A percentile compares a stretch with the other conserved stretches of the same genome.
These are phyloP conservation scores for Bungarus multicinctus DNA, from an alignment of 2,113 vertebrate genomes.

Conservation along the genomic window DNA sequence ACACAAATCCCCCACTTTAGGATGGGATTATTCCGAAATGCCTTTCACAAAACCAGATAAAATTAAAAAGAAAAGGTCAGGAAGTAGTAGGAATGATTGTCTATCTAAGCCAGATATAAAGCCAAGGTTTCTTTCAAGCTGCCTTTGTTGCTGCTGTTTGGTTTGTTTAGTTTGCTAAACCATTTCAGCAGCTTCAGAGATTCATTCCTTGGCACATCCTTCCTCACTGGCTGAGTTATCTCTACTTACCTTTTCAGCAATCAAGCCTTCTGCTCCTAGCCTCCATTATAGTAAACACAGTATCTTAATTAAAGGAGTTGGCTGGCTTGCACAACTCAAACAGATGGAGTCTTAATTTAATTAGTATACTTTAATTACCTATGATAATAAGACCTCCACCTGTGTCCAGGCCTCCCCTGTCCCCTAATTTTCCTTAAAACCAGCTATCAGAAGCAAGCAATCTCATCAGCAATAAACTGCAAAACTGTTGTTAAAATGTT, in stretches of 20 bases:
- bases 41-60: not conserved
- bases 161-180: not conserved
- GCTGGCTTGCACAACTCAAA: constrained; percentile 65
- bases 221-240: not conserved
- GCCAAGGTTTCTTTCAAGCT: not conserved
- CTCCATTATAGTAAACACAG: constrained; percentile 59
- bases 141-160: not conserved
- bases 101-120: not conserved
- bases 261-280: constrained; percentile 50
- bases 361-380: constrained; percentile 75
- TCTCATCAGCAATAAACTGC: not conserved
- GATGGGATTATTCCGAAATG: not conserved
- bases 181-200: not conserved
- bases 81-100: not conserved
- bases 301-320: constrained; percentile 63
- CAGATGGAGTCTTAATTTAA: constrained; percentile 78
- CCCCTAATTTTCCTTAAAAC: constrained; percentile 16
- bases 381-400: constrained; percentile 51
- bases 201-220: constrained; percentile 10
- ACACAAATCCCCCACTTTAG: not conserved
- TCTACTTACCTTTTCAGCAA: not conserved
- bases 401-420: constrained; percentile 26
- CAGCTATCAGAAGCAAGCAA: not conserved
- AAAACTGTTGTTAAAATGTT: constrained; percentile 4
- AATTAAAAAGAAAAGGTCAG: accelerated